These are phyloP conservation scores for Nibea albiflora DNA, from an alignment of 2,113 vertebrate species.

Conservation along the genomic window DNA sequence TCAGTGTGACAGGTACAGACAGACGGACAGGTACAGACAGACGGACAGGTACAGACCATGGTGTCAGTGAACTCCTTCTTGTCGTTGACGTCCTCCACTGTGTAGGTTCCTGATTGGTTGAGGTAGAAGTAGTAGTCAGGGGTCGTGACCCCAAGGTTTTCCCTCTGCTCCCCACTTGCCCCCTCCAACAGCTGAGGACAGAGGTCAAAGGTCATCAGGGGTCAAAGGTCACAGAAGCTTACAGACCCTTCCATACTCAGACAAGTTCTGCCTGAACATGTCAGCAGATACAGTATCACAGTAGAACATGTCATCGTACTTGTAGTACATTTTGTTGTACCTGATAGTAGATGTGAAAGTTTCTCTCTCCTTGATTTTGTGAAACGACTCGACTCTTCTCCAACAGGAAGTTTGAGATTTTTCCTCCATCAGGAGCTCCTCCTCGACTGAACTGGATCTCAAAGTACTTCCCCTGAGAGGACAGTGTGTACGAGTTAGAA, in stretches of 20 bases:
- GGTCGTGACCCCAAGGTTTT: constrained; percentile 86
- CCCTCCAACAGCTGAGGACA: constrained; percentile 81
- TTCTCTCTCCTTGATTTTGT: constrained; percentile 87
- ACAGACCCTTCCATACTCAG: too few species aligned
- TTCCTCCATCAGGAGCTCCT: constrained; percentile 88
- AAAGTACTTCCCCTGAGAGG: constrained; percentile 87
- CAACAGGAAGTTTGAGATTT: constrained; percentile 88
- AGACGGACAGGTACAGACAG: neutral
- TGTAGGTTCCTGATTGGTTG: constrained; percentile 87
- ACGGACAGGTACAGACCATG: constrained; percentile 74
- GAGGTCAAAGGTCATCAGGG: constrained; percentile 36
- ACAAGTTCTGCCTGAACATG: too few species aligned
- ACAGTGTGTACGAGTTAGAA: neutral
- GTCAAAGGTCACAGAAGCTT: too few species aligned
- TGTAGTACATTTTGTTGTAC: constrained; percentile 61
- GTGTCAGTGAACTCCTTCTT: constrained; percentile 86
- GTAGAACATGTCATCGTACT: constrained; percentile 39
- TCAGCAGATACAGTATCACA: neutral
- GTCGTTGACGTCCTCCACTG: constrained; percentile 86
- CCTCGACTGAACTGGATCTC: constrained; percentile 91
- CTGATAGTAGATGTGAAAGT: constrained; percentile 91
- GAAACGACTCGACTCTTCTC: constrained; percentile 88
- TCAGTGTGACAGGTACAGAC: neutral
- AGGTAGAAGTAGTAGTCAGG: constrained; percentile 88
- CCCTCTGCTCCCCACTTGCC: constrained; percentile 80